phyloP scores from a whole-genome alignment of 2,113 vertebrate genomes.

The Actenoides lindsayi region DNA sequence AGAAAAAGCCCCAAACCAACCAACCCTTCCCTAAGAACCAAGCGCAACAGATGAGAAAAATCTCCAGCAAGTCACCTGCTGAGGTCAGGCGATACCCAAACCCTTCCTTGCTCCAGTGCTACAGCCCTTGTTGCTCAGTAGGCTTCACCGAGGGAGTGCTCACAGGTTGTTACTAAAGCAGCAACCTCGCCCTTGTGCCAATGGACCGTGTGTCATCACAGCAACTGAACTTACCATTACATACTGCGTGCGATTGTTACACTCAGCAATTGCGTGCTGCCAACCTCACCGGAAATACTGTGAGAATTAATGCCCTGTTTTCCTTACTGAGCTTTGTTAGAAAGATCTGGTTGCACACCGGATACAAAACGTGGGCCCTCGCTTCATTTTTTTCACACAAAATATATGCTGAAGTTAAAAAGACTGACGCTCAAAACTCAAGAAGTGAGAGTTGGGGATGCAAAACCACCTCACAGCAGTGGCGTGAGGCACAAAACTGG shows the following conservation, averaged over 20 bases:
- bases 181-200: not conserved
- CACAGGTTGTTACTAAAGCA: not conserved
- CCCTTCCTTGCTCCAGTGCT: not conserved
- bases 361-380: accelerated
- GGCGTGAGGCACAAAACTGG: not conserved
- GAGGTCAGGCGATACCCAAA: not conserved
- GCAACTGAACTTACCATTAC: not conserved
- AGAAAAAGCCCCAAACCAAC: not conserved
- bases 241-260: not conserved
- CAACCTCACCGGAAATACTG: not conserved
- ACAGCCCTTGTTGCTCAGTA: not conserved
- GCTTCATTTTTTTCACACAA: not conserved
- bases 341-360: not conserved
- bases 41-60: not conserved
- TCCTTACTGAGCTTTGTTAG: not conserved
- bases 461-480: accelerated
- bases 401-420: not conserved
- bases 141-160: not conserved
- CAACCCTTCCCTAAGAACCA: not conserved
- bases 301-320: not conserved
- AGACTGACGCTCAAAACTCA: not conserved
- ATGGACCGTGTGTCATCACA: not conserved
- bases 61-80: not conserved
- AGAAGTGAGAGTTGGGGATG: not conserved
- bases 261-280: not conserved